Conservation (phyloP, 2,113 vertebrate species). For the Dicrurus megarhynchus region DNA sequence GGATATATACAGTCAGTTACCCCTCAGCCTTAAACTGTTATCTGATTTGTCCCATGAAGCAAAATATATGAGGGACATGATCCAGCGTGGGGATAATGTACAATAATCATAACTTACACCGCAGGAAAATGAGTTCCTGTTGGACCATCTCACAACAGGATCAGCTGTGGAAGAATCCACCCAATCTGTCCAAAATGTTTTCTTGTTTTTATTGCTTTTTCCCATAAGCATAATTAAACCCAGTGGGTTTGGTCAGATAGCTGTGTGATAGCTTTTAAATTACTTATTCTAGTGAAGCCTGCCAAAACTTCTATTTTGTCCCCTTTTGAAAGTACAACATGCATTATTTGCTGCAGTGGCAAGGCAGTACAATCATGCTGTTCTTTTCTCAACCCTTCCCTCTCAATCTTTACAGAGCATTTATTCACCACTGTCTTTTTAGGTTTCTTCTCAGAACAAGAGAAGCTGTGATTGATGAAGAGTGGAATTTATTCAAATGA, state of each 20-base stretch:
- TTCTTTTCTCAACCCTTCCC: not conserved
- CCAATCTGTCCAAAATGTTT: not conserved
- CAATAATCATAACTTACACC: conserved; percentile 34
- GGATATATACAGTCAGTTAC: conserved; percentile 40
- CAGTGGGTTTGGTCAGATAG: not conserved
- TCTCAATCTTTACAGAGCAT: not conserved
- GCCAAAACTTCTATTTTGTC: not conserved
- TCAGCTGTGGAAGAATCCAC: not conserved
- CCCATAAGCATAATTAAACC: not conserved
- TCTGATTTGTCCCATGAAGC: conserved; percentile 61
- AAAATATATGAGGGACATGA: conserved; percentile 46
- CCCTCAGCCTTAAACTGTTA: conserved; percentile 53
- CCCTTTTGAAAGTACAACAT: not conserved
- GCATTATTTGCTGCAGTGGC: not conserved
- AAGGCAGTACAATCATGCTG: not conserved
- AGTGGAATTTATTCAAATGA: not conserved
- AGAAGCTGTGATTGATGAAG: not conserved
- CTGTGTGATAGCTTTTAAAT: not conserved
- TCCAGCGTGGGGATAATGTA: conserved; percentile 35
- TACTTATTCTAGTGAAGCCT: not conserved
- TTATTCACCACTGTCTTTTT: not conserved
- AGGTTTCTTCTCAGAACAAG: not conserved
- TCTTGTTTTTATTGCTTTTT: not conserved
- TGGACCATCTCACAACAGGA: not conserved
- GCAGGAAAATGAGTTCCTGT: conserved; percentile 20